These are phyloP conservation scores for Syritta pipiens DNA, from an alignment of 2,888 invertebrate genomes.

Conservation along the genomic window DNA sequence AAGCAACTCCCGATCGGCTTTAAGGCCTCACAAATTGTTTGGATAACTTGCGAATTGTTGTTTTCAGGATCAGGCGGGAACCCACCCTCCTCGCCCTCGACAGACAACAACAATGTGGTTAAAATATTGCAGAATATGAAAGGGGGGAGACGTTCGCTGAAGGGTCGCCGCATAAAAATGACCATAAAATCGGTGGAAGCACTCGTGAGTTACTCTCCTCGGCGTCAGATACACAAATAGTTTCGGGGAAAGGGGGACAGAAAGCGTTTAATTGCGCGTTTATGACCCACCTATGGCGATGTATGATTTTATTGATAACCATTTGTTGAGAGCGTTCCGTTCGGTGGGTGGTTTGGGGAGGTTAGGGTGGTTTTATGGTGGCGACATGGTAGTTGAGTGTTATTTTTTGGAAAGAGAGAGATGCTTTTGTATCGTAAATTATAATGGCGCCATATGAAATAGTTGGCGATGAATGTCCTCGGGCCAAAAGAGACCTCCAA, in stretches of 20 bases:
- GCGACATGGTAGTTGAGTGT: slow-evolving; percentile 15
- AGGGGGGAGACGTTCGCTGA: neutral
- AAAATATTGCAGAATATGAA: slow-evolving; percentile 4
- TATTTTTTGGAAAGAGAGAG: slow-evolving; percentile 1
- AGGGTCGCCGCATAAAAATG: slow-evolving; percentile 43
- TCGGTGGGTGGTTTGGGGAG: neutral
- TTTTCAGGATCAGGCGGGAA: neutral
- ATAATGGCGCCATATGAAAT: slow-evolving; percentile 54
- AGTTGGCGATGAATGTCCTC: slow-evolving; percentile 1
- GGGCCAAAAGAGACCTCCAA: neutral
- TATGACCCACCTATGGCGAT: slow-evolving; percentile 62
- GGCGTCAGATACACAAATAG: slow-evolving; percentile 57
- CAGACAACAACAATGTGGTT: slow-evolving; percentile 47
- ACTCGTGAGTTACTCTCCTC: slow-evolving; percentile 32
- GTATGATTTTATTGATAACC: slow-evolving; percentile 56
- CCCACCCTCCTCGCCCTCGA: no score
- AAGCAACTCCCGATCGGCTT: slow-evolving; percentile 23
- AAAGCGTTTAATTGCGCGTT: slow-evolving; percentile 44
- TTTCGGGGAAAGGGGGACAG: no score
- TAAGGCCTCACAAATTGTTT: slow-evolving; percentile 34
- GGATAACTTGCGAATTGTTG: slow-evolving; percentile 37
- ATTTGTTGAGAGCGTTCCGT: slow-evolving; percentile 28
- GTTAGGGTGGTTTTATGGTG: slow-evolving; percentile 21
- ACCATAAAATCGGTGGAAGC: slow-evolving; percentile 53
- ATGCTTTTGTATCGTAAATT: slow-evolving; percentile 31